A percentile compares a stretch with the other conserved stretches of the same genome.
phyloP scores from a whole-genome alignment of 2,113 vertebrate genomes.

The Cettia cetti region DNA sequence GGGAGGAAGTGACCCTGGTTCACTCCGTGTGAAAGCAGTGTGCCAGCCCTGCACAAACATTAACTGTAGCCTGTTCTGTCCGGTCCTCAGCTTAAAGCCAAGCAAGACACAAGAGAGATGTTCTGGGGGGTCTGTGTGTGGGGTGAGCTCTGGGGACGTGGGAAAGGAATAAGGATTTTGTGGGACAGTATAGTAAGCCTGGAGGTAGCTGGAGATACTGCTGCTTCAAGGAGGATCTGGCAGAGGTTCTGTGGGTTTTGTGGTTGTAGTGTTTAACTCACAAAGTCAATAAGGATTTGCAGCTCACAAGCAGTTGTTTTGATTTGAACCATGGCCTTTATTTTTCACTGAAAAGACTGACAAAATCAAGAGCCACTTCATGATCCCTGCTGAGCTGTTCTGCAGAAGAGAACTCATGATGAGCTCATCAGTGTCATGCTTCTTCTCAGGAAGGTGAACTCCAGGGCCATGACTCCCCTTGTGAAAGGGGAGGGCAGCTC shows the following conservation, averaged over 20 bases:
- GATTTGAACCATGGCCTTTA: not conserved
- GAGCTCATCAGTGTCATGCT: accelerated
- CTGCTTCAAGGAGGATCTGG: not conserved
- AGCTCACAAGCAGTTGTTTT: not conserved
- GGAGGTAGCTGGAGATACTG: not conserved
- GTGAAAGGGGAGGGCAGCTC: not conserved
- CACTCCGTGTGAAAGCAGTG: accelerated
- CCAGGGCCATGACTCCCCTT: no score
- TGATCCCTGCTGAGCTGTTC: not conserved
- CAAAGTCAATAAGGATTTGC: not conserved
- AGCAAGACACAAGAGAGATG: not conserved
- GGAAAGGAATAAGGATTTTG: not conserved
- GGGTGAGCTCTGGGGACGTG: not conserved
- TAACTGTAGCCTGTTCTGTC: not conserved
- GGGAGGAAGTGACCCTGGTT: not conserved
- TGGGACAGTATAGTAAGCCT: not conserved
- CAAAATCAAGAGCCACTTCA: not conserved
- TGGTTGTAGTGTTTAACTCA: not conserved
- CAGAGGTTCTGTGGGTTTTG: not conserved
- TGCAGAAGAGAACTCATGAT: not conserved
- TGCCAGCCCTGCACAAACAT: not conserved
- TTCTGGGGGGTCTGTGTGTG: not conserved
- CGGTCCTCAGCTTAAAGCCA: not conserved
- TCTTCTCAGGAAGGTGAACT: not conserved
- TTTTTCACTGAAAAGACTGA: not conserved